A percentile compares a stretch with the other conserved stretches of the same genome.
Evolutionary conservation across 2,797 vertebrate species (phyloP).

Genomic region (Caiman crocodilus): DNA sequence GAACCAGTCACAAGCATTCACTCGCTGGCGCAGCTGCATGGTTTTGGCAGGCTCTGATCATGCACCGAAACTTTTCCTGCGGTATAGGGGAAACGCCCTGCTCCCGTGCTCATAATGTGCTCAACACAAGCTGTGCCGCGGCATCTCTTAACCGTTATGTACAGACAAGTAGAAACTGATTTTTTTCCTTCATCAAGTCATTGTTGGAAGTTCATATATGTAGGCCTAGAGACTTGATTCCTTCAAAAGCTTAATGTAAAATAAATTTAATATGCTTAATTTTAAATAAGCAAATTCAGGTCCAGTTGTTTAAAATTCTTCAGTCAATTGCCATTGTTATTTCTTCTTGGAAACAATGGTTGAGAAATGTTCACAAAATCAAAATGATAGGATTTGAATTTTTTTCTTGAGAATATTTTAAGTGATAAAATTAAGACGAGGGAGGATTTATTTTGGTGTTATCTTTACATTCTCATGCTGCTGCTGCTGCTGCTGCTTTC

Average conservation of each 20-base stretch:
- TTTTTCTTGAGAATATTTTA: background rate
- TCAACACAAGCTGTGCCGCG: too few relatives aligned
- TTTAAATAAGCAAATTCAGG: background rate
- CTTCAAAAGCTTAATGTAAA: background rate
- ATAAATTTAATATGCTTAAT: background rate
- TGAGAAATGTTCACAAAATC: background rate
- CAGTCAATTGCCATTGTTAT: background rate
- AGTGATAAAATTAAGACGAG: background rate
- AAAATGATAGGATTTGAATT: background rate
- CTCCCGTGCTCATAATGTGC: too few relatives aligned
- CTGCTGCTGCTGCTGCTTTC: background rate
- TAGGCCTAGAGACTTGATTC: background rate
- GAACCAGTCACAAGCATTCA: too few relatives aligned
- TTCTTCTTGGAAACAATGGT: background rate
- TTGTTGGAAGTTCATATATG: background rate
- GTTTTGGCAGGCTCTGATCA: too few relatives aligned
- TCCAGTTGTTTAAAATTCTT: too few relatives aligned
- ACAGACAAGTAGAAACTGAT: background rate
- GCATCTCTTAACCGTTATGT: too few relatives aligned
- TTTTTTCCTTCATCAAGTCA: background rate
- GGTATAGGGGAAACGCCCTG: too few relatives aligned
- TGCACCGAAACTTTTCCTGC: too few relatives aligned
- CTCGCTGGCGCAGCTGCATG: too few relatives aligned
- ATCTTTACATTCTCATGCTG: background rate
- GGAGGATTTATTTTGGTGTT: background rate